Conservation (phyloP, 2,113 vertebrate species). For the Corvus moneduloides region DNA sequence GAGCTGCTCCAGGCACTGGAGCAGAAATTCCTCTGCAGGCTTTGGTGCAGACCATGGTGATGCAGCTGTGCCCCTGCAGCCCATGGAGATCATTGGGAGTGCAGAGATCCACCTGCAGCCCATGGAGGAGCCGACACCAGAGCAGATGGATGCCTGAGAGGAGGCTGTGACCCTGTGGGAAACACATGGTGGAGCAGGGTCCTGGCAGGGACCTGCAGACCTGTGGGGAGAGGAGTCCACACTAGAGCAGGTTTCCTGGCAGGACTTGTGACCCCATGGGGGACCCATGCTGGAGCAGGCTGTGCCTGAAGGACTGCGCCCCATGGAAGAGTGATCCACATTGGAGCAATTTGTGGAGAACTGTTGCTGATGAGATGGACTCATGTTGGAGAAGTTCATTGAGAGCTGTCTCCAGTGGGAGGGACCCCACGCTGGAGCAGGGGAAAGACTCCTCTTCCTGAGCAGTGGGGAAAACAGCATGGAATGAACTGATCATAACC, state of each 20-base stretch:
- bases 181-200: neutral
- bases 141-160: neutral
- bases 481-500: neutral
- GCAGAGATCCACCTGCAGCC: neutral
- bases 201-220: neutral
- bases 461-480: neutral
- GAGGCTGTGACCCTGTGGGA: neutral
- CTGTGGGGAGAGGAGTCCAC: neutral
- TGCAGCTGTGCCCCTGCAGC: neutral
- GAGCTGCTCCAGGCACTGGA: neutral
- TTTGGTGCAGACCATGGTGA: neutral
- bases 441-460: neutral
- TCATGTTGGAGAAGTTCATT: accelerated
- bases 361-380: neutral
- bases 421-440: neutral
- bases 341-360: neutral
- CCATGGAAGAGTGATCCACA: too few species aligned
- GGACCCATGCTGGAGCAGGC: neutral
- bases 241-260: neutral
- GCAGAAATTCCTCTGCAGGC: neutral
- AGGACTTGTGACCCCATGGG: neutral
- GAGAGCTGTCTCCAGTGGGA: neutral
- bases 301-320: neutral
- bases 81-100: too few species aligned
- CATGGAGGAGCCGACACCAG: neutral